These are phyloP conservation scores for Tinea semifulvella DNA, from an alignment of 2,888 invertebrate species.

Conservation along the genomic window DNA sequence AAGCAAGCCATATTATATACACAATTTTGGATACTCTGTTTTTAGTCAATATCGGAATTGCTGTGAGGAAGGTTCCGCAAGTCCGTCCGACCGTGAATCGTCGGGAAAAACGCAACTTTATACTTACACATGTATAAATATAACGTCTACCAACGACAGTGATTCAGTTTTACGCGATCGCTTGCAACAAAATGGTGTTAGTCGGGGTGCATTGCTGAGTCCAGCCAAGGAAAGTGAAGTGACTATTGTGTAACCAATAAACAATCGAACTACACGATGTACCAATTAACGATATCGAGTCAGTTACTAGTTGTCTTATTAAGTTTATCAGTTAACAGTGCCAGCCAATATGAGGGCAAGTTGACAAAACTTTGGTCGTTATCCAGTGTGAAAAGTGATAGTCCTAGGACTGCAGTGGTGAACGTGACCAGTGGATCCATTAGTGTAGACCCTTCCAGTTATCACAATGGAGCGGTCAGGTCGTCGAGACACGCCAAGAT, in stretches of 20 bases:
- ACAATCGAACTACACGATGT: slow-evolving; percentile 5
- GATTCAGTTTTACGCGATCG: slow-evolving; percentile 62
- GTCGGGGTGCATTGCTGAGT: slow-evolving; percentile 29
- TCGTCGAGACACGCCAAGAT: slow-evolving; percentile 15
- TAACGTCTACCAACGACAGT: slow-evolving; percentile 45
- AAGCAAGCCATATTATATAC: slow-evolving; percentile 26
- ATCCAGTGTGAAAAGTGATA: slow-evolving; percentile 36
- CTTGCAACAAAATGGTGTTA: slow-evolving; percentile 57
- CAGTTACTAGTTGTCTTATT: slow-evolving; percentile 37
- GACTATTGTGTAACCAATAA: slow-evolving; percentile 30
- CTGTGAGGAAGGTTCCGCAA: slow-evolving; percentile 34
- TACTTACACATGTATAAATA: slow-evolving; percentile 61
- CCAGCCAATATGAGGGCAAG: slow-evolving; percentile 39
- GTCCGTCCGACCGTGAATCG: slow-evolving; percentile 47
- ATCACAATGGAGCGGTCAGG: slow-evolving; percentile 27
- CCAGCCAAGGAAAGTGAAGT: slow-evolving; percentile 45
- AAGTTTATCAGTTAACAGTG: slow-evolving; percentile 24
- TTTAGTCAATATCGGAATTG: slow-evolving; percentile 49
- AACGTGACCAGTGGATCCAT: slow-evolving; percentile 49
- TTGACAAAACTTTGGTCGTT: slow-evolving; percentile 47
- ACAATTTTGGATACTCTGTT: slow-evolving; percentile 38
- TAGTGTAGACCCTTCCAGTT: slow-evolving; percentile 29
- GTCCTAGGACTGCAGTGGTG: slow-evolving; percentile 34
- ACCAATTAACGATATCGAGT: slow-evolving; percentile 9
- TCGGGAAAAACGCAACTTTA: slow-evolving; percentile 59